Base-by-base conservation (phyloP, 2,797 vertebrate genomes). In the Myiotriccus ornatus region DNA sequence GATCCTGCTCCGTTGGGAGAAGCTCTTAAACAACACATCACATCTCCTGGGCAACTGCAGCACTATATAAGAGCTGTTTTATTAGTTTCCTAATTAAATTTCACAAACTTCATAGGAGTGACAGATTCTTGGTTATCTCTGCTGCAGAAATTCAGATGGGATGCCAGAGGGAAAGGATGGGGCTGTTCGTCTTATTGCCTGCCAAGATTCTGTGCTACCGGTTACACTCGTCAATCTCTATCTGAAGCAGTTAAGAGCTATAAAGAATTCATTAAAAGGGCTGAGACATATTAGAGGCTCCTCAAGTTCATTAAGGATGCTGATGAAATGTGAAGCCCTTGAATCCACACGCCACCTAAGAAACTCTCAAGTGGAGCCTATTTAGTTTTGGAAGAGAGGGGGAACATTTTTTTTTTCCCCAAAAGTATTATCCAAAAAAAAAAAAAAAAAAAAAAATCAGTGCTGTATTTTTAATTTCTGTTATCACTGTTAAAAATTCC, bases 241-340 rank as follows among this genome's bases (percentile, higher is more conserved):
- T 92, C 87, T 95, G 94, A 64, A 97, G 97, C 96, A 88, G 96
- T 98, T 97, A 97, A 95, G 95, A 93, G 94, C 92, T 96, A 93
- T 97, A 97, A 98, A 97, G 97, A 96, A 93, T 97, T 97, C 97
- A 96, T 98, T 98, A 98, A 97, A 97, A 93, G 91, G 28, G 59
- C 84, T 56, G 52, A 94, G 89, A 95, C 97, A 97, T 98, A 96
- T 96, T 97, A 97, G 96, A 96, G 95, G 84, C 76, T 91, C 85
- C 96, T 96, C 87, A 82, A 76, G 69, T 94, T 95, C 78, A 82
- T 83, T 94, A 81, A 56, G 84, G 94, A 90, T 90, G 93, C 32
- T 95, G 94, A 95, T 95, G 95, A 94, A 90, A 85, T 63, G 46
- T 5, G 52, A 78, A 93, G 67, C 90, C 73, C 91, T 52, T 92